Evolutionary conservation across 2,113 vertebrate species (phyloP), one percentile per base, ranked within the genome.

Genomic region (Dicerorhinus sumatrensis): DNA sequence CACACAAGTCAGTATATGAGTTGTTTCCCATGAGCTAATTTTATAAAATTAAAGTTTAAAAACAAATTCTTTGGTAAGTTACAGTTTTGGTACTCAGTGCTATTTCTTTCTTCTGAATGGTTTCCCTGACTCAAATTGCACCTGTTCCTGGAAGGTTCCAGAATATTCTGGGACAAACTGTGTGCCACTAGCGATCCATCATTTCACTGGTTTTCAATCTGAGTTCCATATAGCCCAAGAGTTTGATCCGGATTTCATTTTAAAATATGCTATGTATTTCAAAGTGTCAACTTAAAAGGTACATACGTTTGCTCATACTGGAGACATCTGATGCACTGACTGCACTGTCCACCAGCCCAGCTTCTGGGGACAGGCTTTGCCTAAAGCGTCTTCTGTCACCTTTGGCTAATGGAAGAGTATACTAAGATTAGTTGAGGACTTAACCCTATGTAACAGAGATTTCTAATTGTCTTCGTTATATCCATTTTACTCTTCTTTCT

Each of bases 261-360:
- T 63, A 75, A 94, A 92, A 92, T 70, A 75, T 56, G 29, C 67
- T 83, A 62, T 7, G 14, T 73, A 54, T 85, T 95, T 95, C 46
- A 67, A 87, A 88, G 51, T 33, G n/a, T 42, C 48, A 56, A 89
- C 58, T 96, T 88, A 54, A 79, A 65, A 73, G 42, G 31, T 39
- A 54, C 16, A 42, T 33, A 7, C 36, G 29, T 73, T 62, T 91
- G n/a, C 72, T 73, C 39, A 70, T 0, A 11, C 3, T 70, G n/a
- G 33, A 63, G 39, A 54, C 8, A 72, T 60, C 10, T 69, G 60
- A 46, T 63, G 3, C 25, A 6, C 10, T 54, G 42, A 62, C 54
- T 48, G 9, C 73, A 29, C 20, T 58, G 4, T 58, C 10, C 27
- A 31, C 23, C 77, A 84, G 20, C 36, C 63, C 17, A 79, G 33